These are phyloP conservation scores for Manis crassicaudata DNA, from an alignment of 2,797 vertebrate genomes.

Conservation along the genomic window DNA sequence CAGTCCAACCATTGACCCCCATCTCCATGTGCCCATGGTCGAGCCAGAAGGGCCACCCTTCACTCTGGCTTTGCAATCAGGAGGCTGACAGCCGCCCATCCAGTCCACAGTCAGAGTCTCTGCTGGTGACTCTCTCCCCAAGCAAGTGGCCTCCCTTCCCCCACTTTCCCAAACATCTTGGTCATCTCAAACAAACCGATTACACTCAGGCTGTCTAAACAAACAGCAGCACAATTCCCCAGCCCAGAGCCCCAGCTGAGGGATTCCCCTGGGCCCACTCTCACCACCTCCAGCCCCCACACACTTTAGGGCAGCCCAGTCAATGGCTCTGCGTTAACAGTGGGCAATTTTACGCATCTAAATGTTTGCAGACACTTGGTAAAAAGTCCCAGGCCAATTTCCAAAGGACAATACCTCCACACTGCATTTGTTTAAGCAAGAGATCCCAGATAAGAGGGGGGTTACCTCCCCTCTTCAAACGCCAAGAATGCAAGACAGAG, in stretches of 20 bases:
- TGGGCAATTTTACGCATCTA: conserved; percentile 82
- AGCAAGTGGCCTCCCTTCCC: conserved; percentile 66
- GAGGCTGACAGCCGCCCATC: conserved; percentile 63
- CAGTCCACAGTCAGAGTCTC: conserved; percentile 35
- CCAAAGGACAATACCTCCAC: conserved; percentile 79
- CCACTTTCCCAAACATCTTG: conserved; percentile 71
- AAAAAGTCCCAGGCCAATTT: conserved; percentile 84
- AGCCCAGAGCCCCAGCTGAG: conserved; percentile 72
- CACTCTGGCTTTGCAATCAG: conserved; percentile 58
- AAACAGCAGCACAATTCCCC: conserved; percentile 83
- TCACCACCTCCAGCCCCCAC: conserved; percentile 67
- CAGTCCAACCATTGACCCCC: not conserved
- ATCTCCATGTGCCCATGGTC: not conserved
- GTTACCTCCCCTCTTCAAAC: conserved; percentile 65
- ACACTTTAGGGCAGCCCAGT: conserved; percentile 83
- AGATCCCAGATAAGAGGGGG: conserved; percentile 60
- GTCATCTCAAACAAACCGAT: conserved; percentile 79
- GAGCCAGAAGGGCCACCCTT: conserved; percentile 37
- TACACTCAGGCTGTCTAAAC: conserved; percentile 87
- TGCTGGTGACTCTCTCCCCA: conserved; percentile 60
- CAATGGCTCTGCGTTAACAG: conserved; percentile 86
- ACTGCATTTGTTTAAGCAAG: conserved; percentile 53
- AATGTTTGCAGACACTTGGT: conserved; percentile 87
- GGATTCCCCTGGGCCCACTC: conserved; percentile 80
- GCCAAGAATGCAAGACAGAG: conserved; percentile 63